Base-by-base conservation (phyloP, 2,888 invertebrate genomes). In the Gymnocheta viridis region DNA sequence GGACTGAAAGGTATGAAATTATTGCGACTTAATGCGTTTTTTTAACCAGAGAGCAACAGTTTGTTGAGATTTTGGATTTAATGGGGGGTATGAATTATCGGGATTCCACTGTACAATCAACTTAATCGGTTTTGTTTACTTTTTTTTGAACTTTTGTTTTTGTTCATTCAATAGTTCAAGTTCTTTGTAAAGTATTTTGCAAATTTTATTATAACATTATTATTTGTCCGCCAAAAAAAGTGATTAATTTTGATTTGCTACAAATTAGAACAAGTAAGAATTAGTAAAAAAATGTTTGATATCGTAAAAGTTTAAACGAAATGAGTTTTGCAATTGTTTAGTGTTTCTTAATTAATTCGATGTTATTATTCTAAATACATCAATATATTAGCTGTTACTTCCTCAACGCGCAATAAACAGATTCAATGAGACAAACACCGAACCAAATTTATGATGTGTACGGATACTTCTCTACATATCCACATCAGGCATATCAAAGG, bases 81-180 rank as follows among this genome's bases (percentile, higher is more conserved):
- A n/a, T n/a, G n/a, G n/a, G n/a, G n/a, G n/a, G n/a, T n/a, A n/a
- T n/a, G n/a, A n/a, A n/a, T n/a, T n/a, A n/a, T n/a, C n/a, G n/a
- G n/a, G n/a, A n/a, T n/a, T n/a, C n/a, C n/a, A n/a, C n/a, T n/a
- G 6, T 85, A 84, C 85, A 77, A 78, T 87, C 77, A 88, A 87
- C 84, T 88, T 88, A 85, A 81, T n/a, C n/a, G n/a, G n/a, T 72
- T 76, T 86, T 87, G 86, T 88, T 88, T 88, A 88, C 86, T 9
- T 64, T 47, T 64, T 72, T 62, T 7, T 17, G 14, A 67, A 60
- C 56, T 77, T 69, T 77, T 67, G 27, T 86, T 74, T 72, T 79
- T 49, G 51, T 73, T 81, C 41, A 70, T 44, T 14, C 66, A 32
- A 49, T 66, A 69, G 70, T 76, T 73, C 29, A 80, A 84, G 77